Evolutionary conservation across 2,888 invertebrate genomes (phyloP).

Genomic region (Dolichopus griseipennis): DNA sequence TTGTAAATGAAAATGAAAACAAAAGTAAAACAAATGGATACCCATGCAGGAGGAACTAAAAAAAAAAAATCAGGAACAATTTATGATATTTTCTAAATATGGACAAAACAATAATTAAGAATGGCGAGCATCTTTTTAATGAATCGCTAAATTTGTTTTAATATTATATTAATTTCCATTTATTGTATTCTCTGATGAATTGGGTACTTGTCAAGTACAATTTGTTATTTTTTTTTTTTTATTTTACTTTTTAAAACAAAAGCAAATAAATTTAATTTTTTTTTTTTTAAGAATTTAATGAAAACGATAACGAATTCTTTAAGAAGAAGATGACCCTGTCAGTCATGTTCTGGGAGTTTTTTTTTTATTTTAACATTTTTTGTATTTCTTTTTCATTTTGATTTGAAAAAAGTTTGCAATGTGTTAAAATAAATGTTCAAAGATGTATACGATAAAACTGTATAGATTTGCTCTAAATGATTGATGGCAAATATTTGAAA

Average conservation of each 20-base stretch:
- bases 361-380: too few species aligned
- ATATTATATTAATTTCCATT: background rate
- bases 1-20: too few species aligned
- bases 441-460: background rate
- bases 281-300: background rate
- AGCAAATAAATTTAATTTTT: background rate
- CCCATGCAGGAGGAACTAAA: too few species aligned
- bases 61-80: too few species aligned
- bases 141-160: background rate
- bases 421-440: background rate
- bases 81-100: too few species aligned
- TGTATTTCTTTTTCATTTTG: too few species aligned
- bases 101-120: too few species aligned
- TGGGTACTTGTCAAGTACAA: background rate
- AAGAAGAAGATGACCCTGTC: constrained; percentile 1
- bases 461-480: constrained; percentile 1
- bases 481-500: background rate
- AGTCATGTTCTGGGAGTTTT: background rate
- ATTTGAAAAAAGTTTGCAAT: too few species aligned
- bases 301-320: background rate
- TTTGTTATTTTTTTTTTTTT: background rate
- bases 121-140: too few species aligned
- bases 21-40: too few species aligned
- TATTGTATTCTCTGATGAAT: background rate
- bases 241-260: background rate